Evolutionary conservation across 1,140 invertebrate species (phyloP).

Genomic region (Plodia interpunctella): DNA sequence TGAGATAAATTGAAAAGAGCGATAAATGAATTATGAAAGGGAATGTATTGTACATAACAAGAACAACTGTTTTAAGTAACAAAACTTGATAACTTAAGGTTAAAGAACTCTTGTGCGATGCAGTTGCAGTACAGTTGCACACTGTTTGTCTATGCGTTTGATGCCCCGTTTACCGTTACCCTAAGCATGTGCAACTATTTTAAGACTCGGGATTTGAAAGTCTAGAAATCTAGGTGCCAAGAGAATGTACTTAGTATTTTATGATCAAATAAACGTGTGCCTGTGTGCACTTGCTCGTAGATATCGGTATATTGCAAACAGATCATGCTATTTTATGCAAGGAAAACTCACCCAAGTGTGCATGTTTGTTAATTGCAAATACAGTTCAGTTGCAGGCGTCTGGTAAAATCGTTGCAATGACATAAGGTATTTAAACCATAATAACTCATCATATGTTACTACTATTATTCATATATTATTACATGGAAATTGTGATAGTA

Average conservation of each 20-base stretch:
- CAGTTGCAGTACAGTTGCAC: conserved; percentile 41
- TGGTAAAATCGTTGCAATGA: no score
- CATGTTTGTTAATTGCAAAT: no score
- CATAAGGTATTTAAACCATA: no score
- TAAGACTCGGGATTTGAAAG: conserved; percentile 6
- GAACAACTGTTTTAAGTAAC: conserved; percentile 32
- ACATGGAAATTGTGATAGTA: no score
- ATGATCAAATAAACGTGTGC: neutral
- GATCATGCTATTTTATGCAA: no score
- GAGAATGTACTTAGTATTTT: neutral
- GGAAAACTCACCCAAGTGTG: no score
- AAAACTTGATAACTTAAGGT: conserved; percentile 53
- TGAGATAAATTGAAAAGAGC: conserved; percentile 44
- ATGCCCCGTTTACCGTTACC: conserved; percentile 53
- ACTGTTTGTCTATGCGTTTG: conserved; percentile 47
- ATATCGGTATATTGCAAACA: no score
- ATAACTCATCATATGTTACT: no score
- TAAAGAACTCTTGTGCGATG: conserved; percentile 54
- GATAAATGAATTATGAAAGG: conserved; percentile 56
- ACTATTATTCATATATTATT: no score
- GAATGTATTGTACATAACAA: conserved; percentile 27
- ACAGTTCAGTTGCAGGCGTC: no score
- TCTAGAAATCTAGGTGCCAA: conserved; percentile 5
- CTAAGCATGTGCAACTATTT: conserved; percentile 26
- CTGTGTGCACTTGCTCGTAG: neutral